Evolutionary conservation across 2,797 vertebrate genomes (phyloP), one percentile per base, ranked within the genome.

Genomic region (Odontamblyopus rebecca): DNA sequence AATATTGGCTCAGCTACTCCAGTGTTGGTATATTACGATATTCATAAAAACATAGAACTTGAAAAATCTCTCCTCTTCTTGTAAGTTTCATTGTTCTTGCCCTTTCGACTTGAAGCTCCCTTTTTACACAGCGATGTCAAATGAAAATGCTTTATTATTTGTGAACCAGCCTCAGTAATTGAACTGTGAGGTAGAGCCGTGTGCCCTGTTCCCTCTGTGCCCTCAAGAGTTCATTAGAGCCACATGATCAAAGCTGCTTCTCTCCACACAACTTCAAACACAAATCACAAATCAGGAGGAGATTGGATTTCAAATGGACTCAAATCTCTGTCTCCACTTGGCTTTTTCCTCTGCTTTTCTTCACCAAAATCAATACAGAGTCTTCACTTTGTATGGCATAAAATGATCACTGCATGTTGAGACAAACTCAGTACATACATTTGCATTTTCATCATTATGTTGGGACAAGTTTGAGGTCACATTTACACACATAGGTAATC

Each of bases 241-340:
- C 87, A 83, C 92, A 91, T 81, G 90, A 95, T 89, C 88, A 93
- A 93, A 96, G 94, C 88, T 87, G 88, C 88, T 90, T 82, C 82
- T 84, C 85, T 84, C 85, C 85, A 88, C 85, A 87, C 85, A 82
- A 94, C 93, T 95, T 95, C 94, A 95, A 93, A 96, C 93, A 54
- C 53, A 23, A 87, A 79, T 78, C 80, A 78, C 84, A 84, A 91
- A 90, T 88, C 74, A 87, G 89, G 86, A 91, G 84, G 81, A 84
- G 92, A 90, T 89, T 92, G 86, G 84, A 89, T 93, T 92, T 92
- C 89, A 89, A 85, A 88, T 67, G 35, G 79, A 87, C 83, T 83
- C 80, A 77, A 88, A 74, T 68, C 79, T 79, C 82, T 68, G 53
- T 82, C 75, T 69, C 70, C 44, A 64, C 71, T 77, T 67, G 68